phyloP scores from a whole-genome alignment of 2,113 vertebrate species.

The Lepidiolamprologus cunningtoni region DNA sequence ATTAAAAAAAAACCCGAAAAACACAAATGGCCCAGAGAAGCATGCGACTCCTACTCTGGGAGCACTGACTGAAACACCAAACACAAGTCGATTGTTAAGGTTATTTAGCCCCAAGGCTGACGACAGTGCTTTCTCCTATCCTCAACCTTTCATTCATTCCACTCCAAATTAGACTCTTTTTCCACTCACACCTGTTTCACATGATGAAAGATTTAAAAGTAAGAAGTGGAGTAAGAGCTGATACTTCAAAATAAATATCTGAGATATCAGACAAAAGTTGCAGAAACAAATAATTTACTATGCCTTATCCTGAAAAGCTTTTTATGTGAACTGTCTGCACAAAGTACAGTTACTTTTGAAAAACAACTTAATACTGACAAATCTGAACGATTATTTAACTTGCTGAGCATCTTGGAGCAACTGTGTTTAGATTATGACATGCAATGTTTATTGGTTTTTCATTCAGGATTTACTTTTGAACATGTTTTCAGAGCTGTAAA shows the following conservation, averaged over 20 bases:
- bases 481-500: background rate
- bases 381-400: background rate
- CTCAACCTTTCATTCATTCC: slow-evolving; percentile 19
- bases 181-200: slow-evolving; percentile 19
- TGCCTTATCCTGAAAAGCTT: background rate
- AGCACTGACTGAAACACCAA: slow-evolving; percentile 6
- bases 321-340: background rate
- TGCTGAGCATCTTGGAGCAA: background rate
- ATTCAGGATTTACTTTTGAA: background rate
- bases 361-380: background rate
- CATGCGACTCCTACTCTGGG: background rate
- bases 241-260: background rate
- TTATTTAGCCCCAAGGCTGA: slow-evolving; percentile 16
- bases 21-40: background rate
- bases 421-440: background rate
- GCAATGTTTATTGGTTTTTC: background rate
- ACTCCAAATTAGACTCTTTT: slow-evolving; percentile 21
- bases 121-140: background rate
- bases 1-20: rapidly evolving
- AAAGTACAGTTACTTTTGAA: background rate
- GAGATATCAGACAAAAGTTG: background rate
- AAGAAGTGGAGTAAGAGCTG: background rate
- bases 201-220: background rate
- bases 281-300: background rate
- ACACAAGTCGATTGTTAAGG: slow-evolving; percentile 3